A percentile compares a stretch with the other conserved stretches of the same genome.
phyloP scores from a whole-genome alignment of 2,888 invertebrate genomes.

The Calameuta filiformis region DNA sequence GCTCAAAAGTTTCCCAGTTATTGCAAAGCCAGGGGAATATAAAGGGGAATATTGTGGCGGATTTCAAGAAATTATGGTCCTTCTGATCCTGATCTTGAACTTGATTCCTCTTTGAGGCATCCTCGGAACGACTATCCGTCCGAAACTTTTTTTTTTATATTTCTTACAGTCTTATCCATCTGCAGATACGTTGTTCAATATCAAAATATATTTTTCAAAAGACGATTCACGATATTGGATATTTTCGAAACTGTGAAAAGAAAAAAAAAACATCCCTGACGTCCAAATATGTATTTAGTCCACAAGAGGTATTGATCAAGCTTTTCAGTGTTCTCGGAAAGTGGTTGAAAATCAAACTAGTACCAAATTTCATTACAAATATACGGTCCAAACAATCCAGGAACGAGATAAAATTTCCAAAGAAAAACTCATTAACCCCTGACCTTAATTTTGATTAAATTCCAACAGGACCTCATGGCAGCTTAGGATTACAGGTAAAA shows the following conservation, averaged over 20 bases:
- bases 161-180: not conserved
- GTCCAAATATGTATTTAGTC: not conserved
- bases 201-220: not conserved
- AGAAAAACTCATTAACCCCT: not conserved
- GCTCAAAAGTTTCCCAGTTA: constrained; percentile 1
- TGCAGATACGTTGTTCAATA: not conserved
- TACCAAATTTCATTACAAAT: not conserved
- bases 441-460: not conserved
- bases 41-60: not conserved
- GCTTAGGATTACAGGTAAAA: not conserved
- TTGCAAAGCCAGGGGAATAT: not conserved
- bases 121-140: not conserved
- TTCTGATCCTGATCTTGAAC: not conserved
- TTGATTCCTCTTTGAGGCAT: not conserved
- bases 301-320: not conserved
- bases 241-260: not conserved
- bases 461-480: too few species aligned
- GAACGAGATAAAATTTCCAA: too few species aligned
- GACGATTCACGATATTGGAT: not conserved
- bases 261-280: not conserved
- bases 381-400: not conserved
- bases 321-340: not conserved
- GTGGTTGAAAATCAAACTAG: not conserved
- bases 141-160: not conserved
- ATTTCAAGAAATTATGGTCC: not conserved